phyloP scores from a whole-genome alignment of 2,888 invertebrate species.

The Dorcus parallelipipedus region DNA sequence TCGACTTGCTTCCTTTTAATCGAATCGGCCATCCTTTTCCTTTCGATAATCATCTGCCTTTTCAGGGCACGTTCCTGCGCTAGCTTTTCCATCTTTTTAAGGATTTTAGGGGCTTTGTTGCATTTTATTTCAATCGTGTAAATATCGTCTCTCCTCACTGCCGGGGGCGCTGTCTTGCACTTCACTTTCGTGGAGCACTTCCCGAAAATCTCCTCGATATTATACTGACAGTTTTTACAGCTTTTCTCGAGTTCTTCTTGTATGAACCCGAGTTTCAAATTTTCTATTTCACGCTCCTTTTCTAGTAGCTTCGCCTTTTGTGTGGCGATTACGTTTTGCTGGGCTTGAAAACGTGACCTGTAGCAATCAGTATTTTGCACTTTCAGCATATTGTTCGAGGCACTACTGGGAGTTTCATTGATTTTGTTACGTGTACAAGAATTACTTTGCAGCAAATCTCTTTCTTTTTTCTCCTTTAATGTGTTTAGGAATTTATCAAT shows the following conservation, averaged over 20 bases:
- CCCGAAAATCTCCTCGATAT: conserved; percentile 52
- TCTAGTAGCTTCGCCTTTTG: conserved; percentile 69
- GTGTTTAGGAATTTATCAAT: conserved; percentile 9
- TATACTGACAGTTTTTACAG: conserved; percentile 55
- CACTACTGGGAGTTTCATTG: not conserved
- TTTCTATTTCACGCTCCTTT: conserved; percentile 70
- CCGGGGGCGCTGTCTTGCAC: conserved; percentile 50
- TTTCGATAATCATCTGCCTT: conserved; percentile 49
- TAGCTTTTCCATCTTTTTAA: conserved; percentile 70
- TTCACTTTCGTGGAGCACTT: conserved; percentile 44
- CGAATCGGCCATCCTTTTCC: conserved; percentile 52
- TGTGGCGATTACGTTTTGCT: conserved; percentile 68
- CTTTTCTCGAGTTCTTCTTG: conserved; percentile 62
- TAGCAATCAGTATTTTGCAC: conserved; percentile 11
- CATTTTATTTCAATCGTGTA: conserved; percentile 46
- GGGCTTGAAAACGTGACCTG: conserved; percentile 58
- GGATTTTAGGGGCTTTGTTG: conserved; percentile 63
- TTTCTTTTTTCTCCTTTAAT: conserved; percentile 9
- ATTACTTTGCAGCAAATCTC: not conserved
- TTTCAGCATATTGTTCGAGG: not conserved
- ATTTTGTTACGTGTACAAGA: not conserved
- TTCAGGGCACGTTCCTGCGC: conserved; percentile 61
- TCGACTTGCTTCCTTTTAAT: conserved; percentile 57
- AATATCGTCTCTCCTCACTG: conserved; percentile 46
- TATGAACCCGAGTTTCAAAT: conserved; percentile 67